Base-by-base conservation (phyloP, 2,113 vertebrate genomes). In the Macrotus californicus region DNA sequence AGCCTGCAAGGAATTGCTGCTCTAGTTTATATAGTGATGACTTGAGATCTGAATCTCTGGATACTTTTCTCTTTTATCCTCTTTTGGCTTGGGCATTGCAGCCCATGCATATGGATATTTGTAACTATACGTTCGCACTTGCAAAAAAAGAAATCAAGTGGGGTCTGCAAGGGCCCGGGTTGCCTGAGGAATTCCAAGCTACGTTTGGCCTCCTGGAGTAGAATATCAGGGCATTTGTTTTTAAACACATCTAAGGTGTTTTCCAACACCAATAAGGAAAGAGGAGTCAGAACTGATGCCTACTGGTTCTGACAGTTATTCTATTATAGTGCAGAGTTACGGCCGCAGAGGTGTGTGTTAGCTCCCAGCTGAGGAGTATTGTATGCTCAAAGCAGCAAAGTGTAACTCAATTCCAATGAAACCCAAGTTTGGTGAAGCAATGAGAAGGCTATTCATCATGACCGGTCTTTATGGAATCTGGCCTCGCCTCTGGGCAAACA, bases 261-360 rank as follows among this genome's bases (percentile, higher is more conserved):
- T 95, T 94, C 91, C 85, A 88, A 36, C 43, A 80, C 11, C 84
- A 48, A 6, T 52, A 59, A 95, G 87, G 89, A 95, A 69, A 87
- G 93, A 84, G 83, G 84, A 81, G 48, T 92, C 36, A 41, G 94
- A 41, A 41, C 66, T 29, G 96, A 76, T 73, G 97, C 72, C 89
- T 95, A 97, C 70, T 97, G 92, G 96, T 84, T 95, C 97, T 94
- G 96, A 96, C 93, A 96, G 77, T 69, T 97, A 48, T 34, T 94
- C 91, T 91, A 50, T 97, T 97, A 43, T 15, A 83, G 89, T 79
- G 46, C 94, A 89, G 61, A 91, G 43, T 87, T 89, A 52, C 3
- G 2, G 46, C 90, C 92, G 54, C 48, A 43, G 94, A 94, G 80
- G 24, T 0, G 8, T 69, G 89, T 36, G 91, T 84, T 14, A 50